Evolutionary conservation across 2,888 invertebrate species (phyloP), one percentile per base, ranked within the genome.

Genomic region (Limnephilus auricula): DNA sequence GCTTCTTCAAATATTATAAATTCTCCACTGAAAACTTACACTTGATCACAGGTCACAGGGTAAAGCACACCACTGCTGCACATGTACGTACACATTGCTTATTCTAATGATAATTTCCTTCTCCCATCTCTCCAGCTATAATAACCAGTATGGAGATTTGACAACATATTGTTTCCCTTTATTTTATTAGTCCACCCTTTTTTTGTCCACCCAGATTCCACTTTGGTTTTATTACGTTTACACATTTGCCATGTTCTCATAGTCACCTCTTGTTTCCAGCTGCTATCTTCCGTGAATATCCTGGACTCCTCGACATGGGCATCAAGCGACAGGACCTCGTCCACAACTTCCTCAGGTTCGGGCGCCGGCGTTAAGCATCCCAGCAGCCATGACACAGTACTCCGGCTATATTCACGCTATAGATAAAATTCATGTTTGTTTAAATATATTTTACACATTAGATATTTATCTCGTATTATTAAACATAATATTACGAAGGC

Each of bases 301-400:
- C 96, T 0, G 96, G 96, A 91, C 95, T 96, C 9, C 94, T 96
- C 90, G 97, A 97, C 95, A 97, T 97, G 93, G 97, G 97, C 93
- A 97, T 97, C 94, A 98, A 98, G 95, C 96, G 98, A 93, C 98
- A 98, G 94, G 98, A 98, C 95, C 98, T 98, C 88, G 98, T 98
- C 94, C 98, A 98, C 95, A 98, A 98, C 91, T 98, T 98, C 96
- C 96, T 98, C 94, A 97, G 98, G 94, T 98, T 98, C 95, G 98
- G 98, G 91, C 97, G 97, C 94, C 97, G 98, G 94, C 97, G 97
- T 93, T 93, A 93, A 89, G 82, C n/a, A 31, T 34, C 9, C 79
- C 30, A 80, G 32, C 89, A 40, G 45, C 82, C 89, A 87, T 37
- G 80, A 89, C 87, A 80, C 89, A 80, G 80, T 30, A 65, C 85